Evolutionary conservation across 1,140 invertebrate species (phyloP), one percentile per base, ranked within the genome.

Genomic region (Proctacanthus coquilletti): DNA sequence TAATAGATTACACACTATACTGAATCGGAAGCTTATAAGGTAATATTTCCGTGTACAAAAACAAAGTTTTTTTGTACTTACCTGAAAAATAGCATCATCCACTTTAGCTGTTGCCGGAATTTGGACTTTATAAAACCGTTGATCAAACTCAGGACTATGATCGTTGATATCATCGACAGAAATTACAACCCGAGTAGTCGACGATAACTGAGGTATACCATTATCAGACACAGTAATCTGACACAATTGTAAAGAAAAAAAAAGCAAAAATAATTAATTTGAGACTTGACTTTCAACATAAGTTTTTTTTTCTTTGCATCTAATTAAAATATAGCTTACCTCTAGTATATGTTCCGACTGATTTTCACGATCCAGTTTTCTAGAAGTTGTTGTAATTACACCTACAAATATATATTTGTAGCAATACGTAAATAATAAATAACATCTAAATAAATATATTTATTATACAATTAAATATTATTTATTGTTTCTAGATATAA

Each of bases 141-240:
- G 77, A 46, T 80, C 74, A 59, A 92, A 92, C 45, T 75, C 71
- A 1, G 84, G 85, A 27, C 70, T 68, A 51, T 84, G 74, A 58
- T 93, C 88, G 64, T 93, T 92, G 40, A 84, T 65, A 61, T 93
- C 86, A 15, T 71, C 65, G 6, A 95, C 77, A 37, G 72, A 66
- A 27, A 96, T 72, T 18, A 85, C 72, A 21, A 95, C 79, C 41
- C 84, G 72, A 10, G 84, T 86, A 3, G 78, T 81, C 4, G 85
- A 89, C 3, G 79, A 76, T 37, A 92, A 64, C 4, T 69, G 51
- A 11, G 83, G 84, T 2, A 51, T 57, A 23, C 80, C 84, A 58
- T 83, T 79, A 62, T 95, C 88, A 39, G 69, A 76, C 18, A 89
- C 76, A 25, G 76, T 71, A 20, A 87, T 69, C 77, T 79, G 48